phyloP scores from a whole-genome alignment of 2,113 vertebrate genomes.

The Microtus richardsoni region DNA sequence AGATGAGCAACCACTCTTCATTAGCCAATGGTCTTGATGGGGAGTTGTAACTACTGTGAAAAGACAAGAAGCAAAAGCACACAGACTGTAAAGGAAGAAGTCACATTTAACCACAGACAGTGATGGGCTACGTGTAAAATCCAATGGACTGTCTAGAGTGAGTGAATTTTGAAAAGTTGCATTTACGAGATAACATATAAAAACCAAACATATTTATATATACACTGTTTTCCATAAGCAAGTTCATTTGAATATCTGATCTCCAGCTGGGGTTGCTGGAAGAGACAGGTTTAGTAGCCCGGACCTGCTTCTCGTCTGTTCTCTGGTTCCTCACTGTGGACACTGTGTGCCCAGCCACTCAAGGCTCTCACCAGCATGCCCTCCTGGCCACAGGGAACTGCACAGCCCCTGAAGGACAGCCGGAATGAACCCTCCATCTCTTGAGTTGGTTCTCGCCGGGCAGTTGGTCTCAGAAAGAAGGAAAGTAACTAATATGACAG shows the following conservation, averaged over 20 bases:
- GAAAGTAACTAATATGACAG: neutral
- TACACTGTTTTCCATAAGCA: neutral
- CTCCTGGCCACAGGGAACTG: neutral
- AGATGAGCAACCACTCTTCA: neutral
- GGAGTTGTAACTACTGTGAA: neutral
- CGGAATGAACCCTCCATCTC: neutral
- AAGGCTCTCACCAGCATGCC: neutral
- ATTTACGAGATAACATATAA: neutral
- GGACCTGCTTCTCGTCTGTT: neutral
- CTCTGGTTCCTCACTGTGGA: neutral
- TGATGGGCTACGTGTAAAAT: neutral
- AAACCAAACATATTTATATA: slow-evolving; percentile 26
- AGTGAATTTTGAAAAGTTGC: neutral
- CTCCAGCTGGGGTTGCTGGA: neutral
- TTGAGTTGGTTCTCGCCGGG: neutral
- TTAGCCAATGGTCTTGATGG: neutral
- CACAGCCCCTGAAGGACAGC: neutral
- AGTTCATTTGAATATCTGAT: neutral
- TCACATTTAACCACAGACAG: neutral
- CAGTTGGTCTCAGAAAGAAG: neutral
- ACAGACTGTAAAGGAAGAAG: neutral
- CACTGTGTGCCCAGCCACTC: no score
- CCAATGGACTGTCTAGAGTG: neutral
- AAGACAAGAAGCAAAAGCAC: slow-evolving; percentile 25
- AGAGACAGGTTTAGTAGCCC: neutral